Base-by-base conservation (phyloP, 2,888 invertebrate species). In the Drosophila anomalata region DNA sequence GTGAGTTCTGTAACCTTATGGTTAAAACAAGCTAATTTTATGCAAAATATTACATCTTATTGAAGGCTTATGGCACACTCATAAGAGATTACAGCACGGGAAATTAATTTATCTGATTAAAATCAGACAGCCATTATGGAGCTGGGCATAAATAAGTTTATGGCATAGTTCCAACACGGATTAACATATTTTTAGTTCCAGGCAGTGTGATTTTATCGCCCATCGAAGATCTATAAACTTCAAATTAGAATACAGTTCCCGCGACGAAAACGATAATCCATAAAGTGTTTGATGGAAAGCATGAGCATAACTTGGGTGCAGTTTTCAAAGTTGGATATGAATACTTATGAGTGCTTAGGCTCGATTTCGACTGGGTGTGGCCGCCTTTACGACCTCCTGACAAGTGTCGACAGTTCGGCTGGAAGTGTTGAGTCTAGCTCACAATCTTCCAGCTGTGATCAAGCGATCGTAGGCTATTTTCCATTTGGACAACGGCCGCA, bases 391-490 rank as follows among this genome's bases (percentile, higher is more conserved):
- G 46, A 61, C 42, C 47, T 31, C 11, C 73, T 36, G 70, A 70
- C 70, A 70, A 70, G 65, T 70, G 70, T 42, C 65, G 70, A 70
- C 70, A 63, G 69, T 29, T 33, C 9, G 55, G 55, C 59, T 33
- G 55, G 26, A 33, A 31, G 59, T 42, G 59, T 44, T 54, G 55
- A 59, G 42, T 44, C 36, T 8, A 17, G 17, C 17, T 17, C 17
- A 17, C 17, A 71, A 71, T 71, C 72, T 42, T 4, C 52, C 39
- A 70, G 60, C 61, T 31, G 22, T 41, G 61, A 71, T 71, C 61
- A 36, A 39, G 17, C 14, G 41, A 69, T 53, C 20, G 63, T 55
- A 39, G 53, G 26, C 46, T 22, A 50, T 54, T 69, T 69, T 29
- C 55, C 66, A 50, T 29, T 65, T 6, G 12, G 22, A 12, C 33